Conservation (phyloP, 2,888 invertebrate species). For the Ischnura elegans region DNA sequence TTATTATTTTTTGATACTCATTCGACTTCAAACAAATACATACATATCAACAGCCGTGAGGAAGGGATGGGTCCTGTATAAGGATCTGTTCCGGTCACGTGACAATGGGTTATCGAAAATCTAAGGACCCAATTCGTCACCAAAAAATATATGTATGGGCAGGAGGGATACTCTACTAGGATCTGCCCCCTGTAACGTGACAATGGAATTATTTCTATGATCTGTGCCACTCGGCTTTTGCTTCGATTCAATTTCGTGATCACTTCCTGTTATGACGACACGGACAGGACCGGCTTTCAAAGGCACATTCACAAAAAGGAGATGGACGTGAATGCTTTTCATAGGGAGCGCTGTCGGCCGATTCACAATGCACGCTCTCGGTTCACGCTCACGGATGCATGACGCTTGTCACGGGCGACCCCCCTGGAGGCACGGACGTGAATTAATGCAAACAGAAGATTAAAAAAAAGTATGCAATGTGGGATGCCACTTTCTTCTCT, state of each 20-base stretch:
- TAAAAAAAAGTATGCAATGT: not conserved
- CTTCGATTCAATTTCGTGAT: not conserved
- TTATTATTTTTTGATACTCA: too few species aligned
- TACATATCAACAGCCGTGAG: too few species aligned
- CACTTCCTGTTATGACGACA: not conserved
- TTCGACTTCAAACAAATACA: too few species aligned
- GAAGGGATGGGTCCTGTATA: too few species aligned
- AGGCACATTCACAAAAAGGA: not conserved
- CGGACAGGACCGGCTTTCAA: not conserved
- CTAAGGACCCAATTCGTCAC: too few species aligned
- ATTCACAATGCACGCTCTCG: constrained; percentile 15
- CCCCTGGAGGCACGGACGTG: not conserved
- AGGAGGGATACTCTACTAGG: too few species aligned
- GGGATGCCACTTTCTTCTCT: not conserved
- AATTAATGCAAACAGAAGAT: not conserved
- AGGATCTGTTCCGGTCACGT: too few species aligned
- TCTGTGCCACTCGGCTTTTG: not conserved
- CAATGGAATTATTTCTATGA: not conserved
- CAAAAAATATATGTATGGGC: too few species aligned
- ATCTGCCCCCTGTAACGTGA: not conserved
- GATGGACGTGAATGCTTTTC: not conserved
- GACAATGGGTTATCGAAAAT: too few species aligned
- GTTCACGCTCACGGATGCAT: not conserved
- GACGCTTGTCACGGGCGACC: not conserved
- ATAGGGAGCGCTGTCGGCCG: not conserved